phyloP scores from a whole-genome alignment of 1,140 invertebrate genomes.

The Drosophila tani region DNA sequence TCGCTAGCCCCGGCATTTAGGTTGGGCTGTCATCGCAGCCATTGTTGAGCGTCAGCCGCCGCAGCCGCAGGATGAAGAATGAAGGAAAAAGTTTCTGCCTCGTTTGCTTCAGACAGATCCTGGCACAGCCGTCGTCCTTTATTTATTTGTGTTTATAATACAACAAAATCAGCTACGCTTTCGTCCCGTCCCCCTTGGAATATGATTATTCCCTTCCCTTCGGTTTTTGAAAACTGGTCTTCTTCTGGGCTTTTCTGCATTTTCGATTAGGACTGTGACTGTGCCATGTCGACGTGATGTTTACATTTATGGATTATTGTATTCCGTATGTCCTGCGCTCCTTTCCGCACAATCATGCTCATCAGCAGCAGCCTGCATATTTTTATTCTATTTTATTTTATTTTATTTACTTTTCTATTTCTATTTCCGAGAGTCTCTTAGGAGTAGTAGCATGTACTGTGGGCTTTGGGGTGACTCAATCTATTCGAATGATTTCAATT shows the following conservation, averaged over 20 bases:
- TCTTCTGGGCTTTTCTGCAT: constrained; percentile 8
- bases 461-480: not conserved
- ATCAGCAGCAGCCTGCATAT: constrained; percentile 55
- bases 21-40: constrained; percentile 79
- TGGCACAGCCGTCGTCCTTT: constrained; percentile 69
- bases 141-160: constrained; percentile 84
- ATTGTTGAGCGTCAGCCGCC: constrained; percentile 69
- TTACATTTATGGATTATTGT: constrained; percentile 83
- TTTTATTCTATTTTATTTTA: constrained; percentile 16
- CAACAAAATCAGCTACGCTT: constrained; percentile 84
- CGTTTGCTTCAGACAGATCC: constrained; percentile 66
- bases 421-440: not conserved
- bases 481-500: constrained; percentile 4
- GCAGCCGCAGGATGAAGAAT: constrained; percentile 71
- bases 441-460: not conserved
- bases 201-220: constrained; percentile 15
- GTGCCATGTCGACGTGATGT: constrained; percentile 76
- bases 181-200: constrained; percentile 49
- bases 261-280: constrained; percentile 54
- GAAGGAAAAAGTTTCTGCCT: constrained; percentile 58
- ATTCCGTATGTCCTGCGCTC: constrained; percentile 67
- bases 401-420: constrained; percentile 23
- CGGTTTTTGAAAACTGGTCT: constrained; percentile 63
- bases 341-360: constrained; percentile 76
- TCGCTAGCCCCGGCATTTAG: constrained; percentile 53